Evolutionary conservation across 2,797 vertebrate genomes (phyloP).

Genomic region (Cyprinodon diabolis): DNA sequence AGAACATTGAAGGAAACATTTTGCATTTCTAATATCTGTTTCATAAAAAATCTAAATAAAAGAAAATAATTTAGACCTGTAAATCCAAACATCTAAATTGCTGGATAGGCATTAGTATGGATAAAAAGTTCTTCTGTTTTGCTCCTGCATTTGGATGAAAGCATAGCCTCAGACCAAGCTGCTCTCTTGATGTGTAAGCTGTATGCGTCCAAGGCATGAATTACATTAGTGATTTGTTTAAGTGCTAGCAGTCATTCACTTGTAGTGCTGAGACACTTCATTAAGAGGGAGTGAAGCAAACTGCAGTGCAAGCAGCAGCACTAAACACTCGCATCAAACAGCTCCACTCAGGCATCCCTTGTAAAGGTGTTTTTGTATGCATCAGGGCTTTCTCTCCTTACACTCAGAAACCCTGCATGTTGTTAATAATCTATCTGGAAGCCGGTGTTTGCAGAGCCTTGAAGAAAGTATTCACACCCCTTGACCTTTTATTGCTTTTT

Average conservation of each 20-base stretch:
- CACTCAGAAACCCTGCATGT: constrained; percentile 6
- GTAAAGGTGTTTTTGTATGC: constrained; percentile 17
- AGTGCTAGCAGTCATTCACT: constrained; percentile 21
- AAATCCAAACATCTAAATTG: neutral
- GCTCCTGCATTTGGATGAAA: neutral
- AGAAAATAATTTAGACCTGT: neutral
- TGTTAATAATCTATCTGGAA: constrained; percentile 8
- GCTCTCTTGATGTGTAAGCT: constrained; percentile 8
- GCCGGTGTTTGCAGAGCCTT: neutral
- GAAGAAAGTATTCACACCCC: neutral
- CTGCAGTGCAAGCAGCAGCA: constrained; percentile 33
- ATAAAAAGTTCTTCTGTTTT: neutral
- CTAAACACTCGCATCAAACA: constrained; percentile 50
- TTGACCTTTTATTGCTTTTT: neutral
- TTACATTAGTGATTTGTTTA: constrained; percentile 17
- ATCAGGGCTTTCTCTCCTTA: constrained; percentile 21
- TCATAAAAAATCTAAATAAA: neutral
- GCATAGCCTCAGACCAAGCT: neutral
- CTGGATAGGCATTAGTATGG: neutral
- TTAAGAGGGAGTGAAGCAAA: constrained; percentile 37
- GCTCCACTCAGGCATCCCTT: constrained; percentile 15
- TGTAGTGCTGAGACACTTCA: constrained; percentile 22
- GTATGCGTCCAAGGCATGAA: constrained; percentile 10
- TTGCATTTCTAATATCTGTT: neutral
- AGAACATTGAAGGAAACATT: neutral